Evolutionary conservation across 2,888 invertebrate species (phyloP), one percentile per base, ranked within the genome.

Genomic region (Theodoxus fluviatilis): DNA sequence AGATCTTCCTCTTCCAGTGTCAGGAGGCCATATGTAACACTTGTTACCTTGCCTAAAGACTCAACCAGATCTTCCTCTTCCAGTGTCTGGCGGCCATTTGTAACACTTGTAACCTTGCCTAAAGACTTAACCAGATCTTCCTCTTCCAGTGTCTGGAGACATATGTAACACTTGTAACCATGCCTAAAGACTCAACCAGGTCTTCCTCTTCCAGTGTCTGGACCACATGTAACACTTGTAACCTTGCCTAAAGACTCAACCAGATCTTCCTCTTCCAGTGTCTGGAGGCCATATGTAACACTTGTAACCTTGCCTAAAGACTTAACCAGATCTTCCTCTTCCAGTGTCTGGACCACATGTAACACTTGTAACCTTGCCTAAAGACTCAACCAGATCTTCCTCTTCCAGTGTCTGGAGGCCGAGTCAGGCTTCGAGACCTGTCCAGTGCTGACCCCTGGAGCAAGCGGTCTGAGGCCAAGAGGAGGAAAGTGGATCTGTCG

Each of bases 341-440:
- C 25, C 78, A 85, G 85, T 85, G 6, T 76, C 76, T n/a, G 81
- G 80, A 15, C n/a, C n/a, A n/a, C n/a, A n/a, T n/a, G 25, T 3
- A 7, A 43, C 3, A 2, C 2, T 9, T 66, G 3, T 3, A 9
- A 31, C 18, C 22, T 28, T 35, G 25, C 25, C 7, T n/a, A 22
- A 6, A 22, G 7, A 3, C 22, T 31, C 63, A 18, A 47, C 47
- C 28, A 52, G 3, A 18, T 72, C 12, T 43, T 67, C 63, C n/a
- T 15, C 64, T 78, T 76, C 25, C 78, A 85, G 85, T 85, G 6
- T 76, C 76, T n/a, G 81, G 80, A 15, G 85, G 84, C 1, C 47
- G 55, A 6, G 83, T 86, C 0, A 75, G 78, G 67, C 78, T 86
- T 35, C 68, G 84, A 66, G 82, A 85, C 72, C 80, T 82, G 75